Evolutionary conservation across 2,113 vertebrate species (phyloP).

Genomic region (Callionymus lyra): DNA sequence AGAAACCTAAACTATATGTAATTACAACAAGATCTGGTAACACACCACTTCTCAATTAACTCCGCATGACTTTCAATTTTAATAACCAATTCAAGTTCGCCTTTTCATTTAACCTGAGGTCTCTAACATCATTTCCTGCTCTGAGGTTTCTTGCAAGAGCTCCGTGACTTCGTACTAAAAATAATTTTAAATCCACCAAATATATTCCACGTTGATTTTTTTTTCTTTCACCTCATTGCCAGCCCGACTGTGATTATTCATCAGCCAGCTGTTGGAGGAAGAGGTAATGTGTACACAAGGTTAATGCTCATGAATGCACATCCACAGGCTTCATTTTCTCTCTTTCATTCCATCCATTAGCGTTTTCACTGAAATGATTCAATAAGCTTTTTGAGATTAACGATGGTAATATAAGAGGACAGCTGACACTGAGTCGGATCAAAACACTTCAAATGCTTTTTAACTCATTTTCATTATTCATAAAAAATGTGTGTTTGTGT

Average conservation of each 20-base stretch:
- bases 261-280: conserved; percentile 12
- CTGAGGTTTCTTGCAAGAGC: too few relatives aligned
- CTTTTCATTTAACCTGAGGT: too few relatives aligned
- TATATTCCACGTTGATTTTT: conserved; percentile 6
- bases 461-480: neutral
- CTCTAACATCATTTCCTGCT: too few relatives aligned
- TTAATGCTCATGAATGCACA: conserved; percentile 4
- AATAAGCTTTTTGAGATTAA: conserved; percentile 4
- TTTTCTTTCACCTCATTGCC: conserved; percentile 7
- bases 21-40: too few relatives aligned
- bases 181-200: too few relatives aligned
- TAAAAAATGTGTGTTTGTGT: neutral
- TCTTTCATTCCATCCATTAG: neutral
- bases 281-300: conserved; percentile 1
- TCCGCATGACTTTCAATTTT: too few relatives aligned
- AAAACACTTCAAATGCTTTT: neutral
- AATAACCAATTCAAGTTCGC: too few relatives aligned
- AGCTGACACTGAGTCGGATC: neutral
- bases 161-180: too few relatives aligned
- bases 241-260: conserved; percentile 16
- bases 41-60: too few relatives aligned
- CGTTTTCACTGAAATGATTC: conserved; percentile 4
- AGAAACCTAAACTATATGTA: too few relatives aligned
- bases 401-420: neutral
- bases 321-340: neutral